Percentiles rank a stretch among this genome's conserved stretches.
These are phyloP conservation scores for Xyliphius kryptos DNA, from an alignment of 2,113 vertebrate species.

Conservation along the genomic window DNA sequence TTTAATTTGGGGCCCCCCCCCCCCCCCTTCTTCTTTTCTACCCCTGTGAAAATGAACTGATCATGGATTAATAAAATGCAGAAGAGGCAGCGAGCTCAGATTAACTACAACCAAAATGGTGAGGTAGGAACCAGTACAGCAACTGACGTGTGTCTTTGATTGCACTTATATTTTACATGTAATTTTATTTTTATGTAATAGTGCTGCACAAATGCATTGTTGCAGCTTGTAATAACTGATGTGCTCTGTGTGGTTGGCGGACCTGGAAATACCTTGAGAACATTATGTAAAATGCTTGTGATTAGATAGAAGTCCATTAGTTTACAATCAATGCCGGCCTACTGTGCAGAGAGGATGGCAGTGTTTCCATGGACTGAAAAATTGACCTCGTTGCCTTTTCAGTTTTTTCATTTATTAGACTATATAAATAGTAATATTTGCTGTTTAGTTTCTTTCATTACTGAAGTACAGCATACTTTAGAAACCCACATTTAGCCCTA, in stretches of 20 bases:
- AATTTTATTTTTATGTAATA: too few species aligned
- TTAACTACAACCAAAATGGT: slow-evolving; percentile 70
- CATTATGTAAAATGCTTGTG: background rate
- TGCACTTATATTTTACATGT: background rate
- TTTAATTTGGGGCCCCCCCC: too few species aligned
- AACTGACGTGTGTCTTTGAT: background rate
- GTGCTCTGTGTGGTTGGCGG: too few species aligned
- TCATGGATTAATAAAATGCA: slow-evolving; percentile 61
- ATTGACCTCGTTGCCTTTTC: too few species aligned
- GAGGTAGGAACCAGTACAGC: slow-evolving; percentile 63
- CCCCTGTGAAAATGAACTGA: slow-evolving; percentile 56
- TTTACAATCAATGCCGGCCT: background rate
- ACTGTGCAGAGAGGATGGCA: too few species aligned
- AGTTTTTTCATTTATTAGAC: too few species aligned
- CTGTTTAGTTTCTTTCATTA: background rate
- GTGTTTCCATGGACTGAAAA: too few species aligned
- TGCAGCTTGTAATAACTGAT: background rate
- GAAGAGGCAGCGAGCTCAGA: slow-evolving; percentile 46
- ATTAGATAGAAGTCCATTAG: background rate
- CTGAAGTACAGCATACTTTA: too few species aligned
- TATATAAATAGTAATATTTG: background rate
- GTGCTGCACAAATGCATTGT: background rate
- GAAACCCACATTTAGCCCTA: too few species aligned
- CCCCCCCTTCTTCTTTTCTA: too few species aligned
- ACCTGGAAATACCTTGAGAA: background rate